Base-by-base conservation (phyloP, 1,140 invertebrate genomes). In the Lordiphosa clarofinis region DNA sequence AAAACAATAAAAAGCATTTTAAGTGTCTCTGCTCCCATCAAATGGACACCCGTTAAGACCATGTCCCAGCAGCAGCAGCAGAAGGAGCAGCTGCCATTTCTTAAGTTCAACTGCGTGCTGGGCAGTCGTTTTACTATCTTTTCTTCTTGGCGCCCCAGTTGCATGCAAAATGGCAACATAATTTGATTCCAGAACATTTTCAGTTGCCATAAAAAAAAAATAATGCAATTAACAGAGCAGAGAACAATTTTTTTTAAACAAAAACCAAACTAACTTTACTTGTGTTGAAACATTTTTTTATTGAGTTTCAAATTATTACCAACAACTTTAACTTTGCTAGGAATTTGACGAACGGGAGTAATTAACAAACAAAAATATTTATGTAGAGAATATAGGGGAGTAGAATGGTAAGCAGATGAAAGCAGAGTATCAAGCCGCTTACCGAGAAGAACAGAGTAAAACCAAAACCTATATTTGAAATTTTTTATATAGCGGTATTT, bases 61-160 rank as follows among this genome's bases (percentile, higher is more conserved):
- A 39, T 8, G 38, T 40, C 24, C 10, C 33, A 47, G 50, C 53
- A 19, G 19, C 19, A 19, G 19, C 19, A 19, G 19, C 15, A 15
- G 15, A 1, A 15, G 15, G 3, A 19, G 19, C 19, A 67, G 49
- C 46, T 38, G 19, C 47, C 42, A 60, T 52, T 38, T 54, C 49
- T 38, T 42, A 49, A 67, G 48, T 69, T 74, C 42, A 69, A 69
- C 54, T 69, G 65, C 71, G 71, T 74, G 72, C 71, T 50, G 55
- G 42, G 37, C 59, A 60, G 66, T 47, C 56, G 64, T 75, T 75
- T 70, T 50, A 56, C 38, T 39, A 52, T 50, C 46, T 73, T 73
- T 63, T 59, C 44, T 56, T 33, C 10, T 8, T 40, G 31, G 52
- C 52, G 24, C 50, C 46, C n/a, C 39, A 44, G 13, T 39, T 50